Base-by-base conservation (phyloP, 1,140 invertebrate genomes). In the Cotesia chilonis region DNA sequence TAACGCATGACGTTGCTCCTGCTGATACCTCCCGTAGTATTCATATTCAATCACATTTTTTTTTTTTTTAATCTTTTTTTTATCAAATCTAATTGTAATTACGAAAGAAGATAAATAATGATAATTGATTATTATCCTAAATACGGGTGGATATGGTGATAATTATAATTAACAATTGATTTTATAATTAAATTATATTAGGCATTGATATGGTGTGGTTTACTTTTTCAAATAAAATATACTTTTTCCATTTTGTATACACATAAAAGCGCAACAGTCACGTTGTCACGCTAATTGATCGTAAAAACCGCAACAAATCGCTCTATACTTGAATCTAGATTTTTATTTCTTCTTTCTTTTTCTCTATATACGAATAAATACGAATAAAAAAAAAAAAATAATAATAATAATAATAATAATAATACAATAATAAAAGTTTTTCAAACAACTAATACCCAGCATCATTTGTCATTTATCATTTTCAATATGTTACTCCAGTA, bases 1-100 rank as follows among this genome's bases (percentile, higher is more conserved):
- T 70, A 70, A 76, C 70, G 70, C 72, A 76, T 74, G 72, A 76
- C 65, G 70, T 69, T 72, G 10, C 28, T 52, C 38, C 36, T 57
- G 12, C 52, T 47, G 41, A 47, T 47, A 47, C 41, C 41, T 47
- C 41, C 41, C 41, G 6, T 47, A 10, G 6, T 47, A 10, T 10
- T 47, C 41, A 47, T 47, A 47, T 35, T 41, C 20, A 61, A 61
- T 66, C 64, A n/a, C 14, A 20, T n/a, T 4, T 65, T 65, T 41
- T 12, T 65, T 14, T 14, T 14, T 14, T 14, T 14, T 14, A 14
- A 14, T 14, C 14, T 12, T 65, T 41, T 65, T 41, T 7, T 47
- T 3, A 0, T 47, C 5, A 9, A 7, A 9, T 47, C 10, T 47
- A 9, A 47, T 12, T 37, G 7, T 14, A 14, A 37, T 14, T 65